A percentile compares a stretch with the other conserved stretches of the same genome.
Evolutionary conservation across 2,113 vertebrate species (phyloP).

Genomic region (Cairina moschata): DNA sequence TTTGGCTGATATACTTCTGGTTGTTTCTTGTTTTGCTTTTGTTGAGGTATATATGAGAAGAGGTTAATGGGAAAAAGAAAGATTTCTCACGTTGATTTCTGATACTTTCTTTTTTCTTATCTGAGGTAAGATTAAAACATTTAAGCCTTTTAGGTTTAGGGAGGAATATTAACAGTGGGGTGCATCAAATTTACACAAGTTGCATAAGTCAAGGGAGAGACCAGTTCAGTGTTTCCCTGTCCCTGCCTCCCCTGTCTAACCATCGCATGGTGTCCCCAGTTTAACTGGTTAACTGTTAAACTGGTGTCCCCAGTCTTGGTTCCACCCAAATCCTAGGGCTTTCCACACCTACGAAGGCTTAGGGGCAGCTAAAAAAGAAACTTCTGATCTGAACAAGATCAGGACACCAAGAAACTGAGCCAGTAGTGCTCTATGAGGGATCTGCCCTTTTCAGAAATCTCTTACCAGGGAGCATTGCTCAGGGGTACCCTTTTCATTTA

Average conservation of each 20-base stretch:
- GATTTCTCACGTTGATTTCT: background rate
- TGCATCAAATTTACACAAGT: background rate
- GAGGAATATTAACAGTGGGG: background rate
- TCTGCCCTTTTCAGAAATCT: background rate
- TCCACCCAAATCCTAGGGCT: background rate
- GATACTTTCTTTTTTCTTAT: background rate
- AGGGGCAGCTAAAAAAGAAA: background rate
- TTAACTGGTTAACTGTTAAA: too few species aligned
- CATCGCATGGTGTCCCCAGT: fast-evolving
- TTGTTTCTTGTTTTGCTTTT: background rate
- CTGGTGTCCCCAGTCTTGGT: background rate
- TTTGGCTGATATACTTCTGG: background rate
- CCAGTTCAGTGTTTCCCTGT: background rate
- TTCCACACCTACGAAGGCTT: background rate
- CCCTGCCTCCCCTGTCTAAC: background rate
- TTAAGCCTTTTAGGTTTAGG: background rate
- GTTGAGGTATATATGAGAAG: background rate
- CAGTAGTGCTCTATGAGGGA: background rate
- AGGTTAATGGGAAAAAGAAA: background rate
- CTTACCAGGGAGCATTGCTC: background rate
- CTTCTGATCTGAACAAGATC: background rate
- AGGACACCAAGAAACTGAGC: background rate
- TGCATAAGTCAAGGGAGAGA: background rate
- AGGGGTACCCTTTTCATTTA: background rate
- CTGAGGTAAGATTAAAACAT: background rate